Conservation (phyloP, 2,888 invertebrate species). For the Euproctis similis region DNA sequence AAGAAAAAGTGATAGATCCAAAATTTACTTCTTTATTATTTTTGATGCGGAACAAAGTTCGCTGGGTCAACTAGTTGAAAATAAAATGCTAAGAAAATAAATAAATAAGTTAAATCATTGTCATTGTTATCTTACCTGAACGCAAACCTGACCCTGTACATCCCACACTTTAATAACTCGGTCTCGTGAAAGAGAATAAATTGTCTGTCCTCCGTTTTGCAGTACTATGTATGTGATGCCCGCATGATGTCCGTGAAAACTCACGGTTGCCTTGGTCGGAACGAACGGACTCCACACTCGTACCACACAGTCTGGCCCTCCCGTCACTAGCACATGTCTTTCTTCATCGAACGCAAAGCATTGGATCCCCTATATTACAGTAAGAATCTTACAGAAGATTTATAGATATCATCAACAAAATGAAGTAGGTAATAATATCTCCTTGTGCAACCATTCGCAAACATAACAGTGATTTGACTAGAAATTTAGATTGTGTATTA, state of each 20-base stretch:
- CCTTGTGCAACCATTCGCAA: no score
- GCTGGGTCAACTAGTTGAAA: no score
- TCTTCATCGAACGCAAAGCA: slow-evolving; percentile 78
- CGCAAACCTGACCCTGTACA: slow-evolving; percentile 77
- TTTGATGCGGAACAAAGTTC: no score
- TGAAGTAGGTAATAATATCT: no score
- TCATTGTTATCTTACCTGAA: slow-evolving; percentile 81
- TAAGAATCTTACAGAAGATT: no score
- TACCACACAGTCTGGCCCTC: slow-evolving; percentile 84
- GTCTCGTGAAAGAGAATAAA: slow-evolving; percentile 84
- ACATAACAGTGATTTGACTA: no score
- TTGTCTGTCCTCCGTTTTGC: slow-evolving; percentile 78
- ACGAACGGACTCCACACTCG: slow-evolving; percentile 89
- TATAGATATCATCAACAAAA: no score
- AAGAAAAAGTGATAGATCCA: no score
- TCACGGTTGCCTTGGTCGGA: slow-evolving; percentile 77
- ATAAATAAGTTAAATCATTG: background rate
- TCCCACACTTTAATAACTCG: slow-evolving; percentile 87
- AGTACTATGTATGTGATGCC: slow-evolving; percentile 80
- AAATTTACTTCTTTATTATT: no score
- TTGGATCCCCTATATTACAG: slow-evolving; percentile 79
- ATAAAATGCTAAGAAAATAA: background rate
- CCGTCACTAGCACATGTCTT: slow-evolving; percentile 78
- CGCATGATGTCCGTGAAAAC: slow-evolving; percentile 81
- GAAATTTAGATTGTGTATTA: no score